A percentile compares a stretch with the other conserved stretches of the same genome.
phyloP scores from a whole-genome alignment of 2,888 invertebrate genomes.

The Nebria salina region DNA sequence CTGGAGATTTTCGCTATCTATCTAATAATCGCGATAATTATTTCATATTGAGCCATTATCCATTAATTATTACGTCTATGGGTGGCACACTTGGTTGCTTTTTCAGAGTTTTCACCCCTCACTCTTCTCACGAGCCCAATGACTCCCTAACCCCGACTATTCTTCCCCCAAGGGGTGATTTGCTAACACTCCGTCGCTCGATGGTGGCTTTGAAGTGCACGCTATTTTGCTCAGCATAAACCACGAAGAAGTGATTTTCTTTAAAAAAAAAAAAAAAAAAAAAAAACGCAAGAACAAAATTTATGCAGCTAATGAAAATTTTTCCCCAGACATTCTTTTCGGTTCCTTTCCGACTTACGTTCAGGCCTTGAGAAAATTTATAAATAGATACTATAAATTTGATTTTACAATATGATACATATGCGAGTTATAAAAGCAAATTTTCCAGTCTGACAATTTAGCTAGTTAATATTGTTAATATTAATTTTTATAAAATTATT shows the following conservation, averaged over 20 bases:
- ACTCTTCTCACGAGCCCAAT: background rate
- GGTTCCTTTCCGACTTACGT: background rate
- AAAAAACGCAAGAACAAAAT: background rate
- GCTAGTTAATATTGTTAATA: background rate
- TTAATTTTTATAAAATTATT: too few species aligned
- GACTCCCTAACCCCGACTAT: background rate
- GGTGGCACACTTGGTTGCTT: background rate
- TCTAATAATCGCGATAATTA: background rate
- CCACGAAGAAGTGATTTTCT: conserved; percentile 1
- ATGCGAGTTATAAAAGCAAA: background rate
- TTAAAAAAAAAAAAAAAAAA: background rate
- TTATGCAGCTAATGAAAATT: background rate
- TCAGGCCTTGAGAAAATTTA: background rate
- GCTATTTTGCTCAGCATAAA: background rate
- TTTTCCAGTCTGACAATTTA: background rate
- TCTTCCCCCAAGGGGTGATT: background rate
- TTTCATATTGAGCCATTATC: background rate
- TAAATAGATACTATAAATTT: background rate
- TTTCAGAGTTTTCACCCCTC: background rate
- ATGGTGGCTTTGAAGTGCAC: conserved; percentile 1
- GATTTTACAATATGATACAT: background rate
- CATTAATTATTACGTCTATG: background rate
- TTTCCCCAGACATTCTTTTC: background rate
- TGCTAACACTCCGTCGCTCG: background rate
- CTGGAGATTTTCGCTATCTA: background rate